Evolutionary conservation across 2,113 vertebrate genomes (phyloP).

Genomic region (Oceanodroma tethys): DNA sequence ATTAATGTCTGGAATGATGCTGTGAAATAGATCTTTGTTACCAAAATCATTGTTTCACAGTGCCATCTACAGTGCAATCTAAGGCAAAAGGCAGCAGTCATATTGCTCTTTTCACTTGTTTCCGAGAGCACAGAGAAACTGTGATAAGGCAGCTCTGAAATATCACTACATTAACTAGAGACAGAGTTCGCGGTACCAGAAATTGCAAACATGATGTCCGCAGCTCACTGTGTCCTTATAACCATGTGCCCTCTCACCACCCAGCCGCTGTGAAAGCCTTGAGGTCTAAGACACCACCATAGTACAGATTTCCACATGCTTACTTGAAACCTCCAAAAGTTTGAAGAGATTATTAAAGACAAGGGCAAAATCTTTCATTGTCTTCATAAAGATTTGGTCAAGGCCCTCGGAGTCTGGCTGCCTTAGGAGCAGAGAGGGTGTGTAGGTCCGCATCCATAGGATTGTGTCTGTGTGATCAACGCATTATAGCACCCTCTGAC

Average conservation of each 20-base stretch:
- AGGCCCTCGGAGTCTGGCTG: background rate
- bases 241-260: accelerated
- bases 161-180: background rate
- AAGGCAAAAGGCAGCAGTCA: background rate
- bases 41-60: slow-evolving; percentile 34
- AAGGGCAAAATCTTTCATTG: background rate
- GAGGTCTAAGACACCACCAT: background rate
- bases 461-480: accelerated
- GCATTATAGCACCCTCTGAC: background rate
- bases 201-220: background rate
- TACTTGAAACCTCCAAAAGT: background rate
- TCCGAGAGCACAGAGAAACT: background rate
- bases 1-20: slow-evolving; percentile 48
- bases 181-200: background rate
- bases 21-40: background rate
- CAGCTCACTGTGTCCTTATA: background rate
- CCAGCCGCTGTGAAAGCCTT: background rate
- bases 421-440: background rate
- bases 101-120: background rate
- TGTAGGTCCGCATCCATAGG: background rate
- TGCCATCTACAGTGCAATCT: background rate
- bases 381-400: background rate
- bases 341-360: background rate
- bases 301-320: background rate
- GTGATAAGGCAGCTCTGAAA: background rate